Percentiles rank a stretch among this genome's conserved stretches.
These are phyloP conservation scores for Maccullochella peelii DNA, from an alignment of 2,113 vertebrate species.

Conservation along the genomic window DNA sequence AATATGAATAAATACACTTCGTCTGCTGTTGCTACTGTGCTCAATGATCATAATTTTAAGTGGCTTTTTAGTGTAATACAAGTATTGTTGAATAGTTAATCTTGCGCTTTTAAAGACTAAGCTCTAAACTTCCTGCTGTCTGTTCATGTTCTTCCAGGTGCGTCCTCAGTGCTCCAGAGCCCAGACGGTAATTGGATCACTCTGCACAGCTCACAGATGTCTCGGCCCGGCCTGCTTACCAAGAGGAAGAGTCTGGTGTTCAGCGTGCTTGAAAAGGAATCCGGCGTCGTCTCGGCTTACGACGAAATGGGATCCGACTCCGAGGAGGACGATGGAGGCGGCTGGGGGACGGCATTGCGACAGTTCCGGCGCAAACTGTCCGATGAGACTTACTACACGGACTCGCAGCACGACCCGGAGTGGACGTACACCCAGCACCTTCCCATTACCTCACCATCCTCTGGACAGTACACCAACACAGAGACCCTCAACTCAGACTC, in stretches of 20 bases:
- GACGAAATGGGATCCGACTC: conserved; percentile 92
- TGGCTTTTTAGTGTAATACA: neutral
- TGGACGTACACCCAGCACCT: conserved; percentile 86
- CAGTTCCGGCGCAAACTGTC: conserved; percentile 82
- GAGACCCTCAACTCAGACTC: conserved; percentile 92
- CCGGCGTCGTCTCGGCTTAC: conserved; percentile 90
- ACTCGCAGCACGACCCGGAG: conserved; percentile 83
- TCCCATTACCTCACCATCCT: conserved; percentile 86
- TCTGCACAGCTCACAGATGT: conserved; percentile 86
- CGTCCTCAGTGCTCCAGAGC: conserved; percentile 89
- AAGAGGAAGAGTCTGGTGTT: conserved; percentile 92
- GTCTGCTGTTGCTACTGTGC: neutral
- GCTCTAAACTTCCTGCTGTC: neutral
- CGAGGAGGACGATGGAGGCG: conserved; percentile 82
- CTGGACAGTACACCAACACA: conserved; percentile 87
- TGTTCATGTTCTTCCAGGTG: conserved; percentile 77
- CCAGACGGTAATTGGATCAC: conserved; percentile 96
- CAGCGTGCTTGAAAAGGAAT: conserved; percentile 89
- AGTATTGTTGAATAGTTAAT: neutral
- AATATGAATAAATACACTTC: neutral
- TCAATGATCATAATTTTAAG: neutral
- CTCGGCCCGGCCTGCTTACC: conserved; percentile 88
- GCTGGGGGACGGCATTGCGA: conserved; percentile 75
- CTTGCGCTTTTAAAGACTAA: neutral
- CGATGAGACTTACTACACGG: conserved; percentile 83